phyloP scores from a whole-genome alignment of 1,140 invertebrate species.

The Hylaeus anthracinus region DNA sequence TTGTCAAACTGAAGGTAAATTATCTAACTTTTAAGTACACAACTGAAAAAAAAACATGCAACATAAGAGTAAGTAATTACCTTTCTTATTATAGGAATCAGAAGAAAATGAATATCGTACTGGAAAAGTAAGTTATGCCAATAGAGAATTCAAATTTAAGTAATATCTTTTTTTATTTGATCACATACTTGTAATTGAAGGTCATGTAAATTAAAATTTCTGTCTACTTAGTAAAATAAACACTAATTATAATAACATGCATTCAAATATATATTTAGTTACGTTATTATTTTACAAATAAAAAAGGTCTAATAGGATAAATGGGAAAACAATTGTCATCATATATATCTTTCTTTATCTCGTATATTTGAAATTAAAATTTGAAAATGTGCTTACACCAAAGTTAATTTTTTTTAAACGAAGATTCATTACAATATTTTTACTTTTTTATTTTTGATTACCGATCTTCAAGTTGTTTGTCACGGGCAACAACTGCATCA shows the following conservation, averaged over 20 bases:
- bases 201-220: not conserved
- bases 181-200: not conserved
- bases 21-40: not conserved
- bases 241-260: constrained; percentile 10
- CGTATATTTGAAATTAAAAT: too few species aligned
- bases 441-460: constrained; percentile 73
- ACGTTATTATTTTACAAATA: too few species aligned
- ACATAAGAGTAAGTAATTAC: not conserved
- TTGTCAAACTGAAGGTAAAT: not conserved
- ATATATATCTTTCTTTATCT: too few species aligned
- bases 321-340: too few species aligned
- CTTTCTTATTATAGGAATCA: constrained; percentile 72
- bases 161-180: constrained; percentile 63
- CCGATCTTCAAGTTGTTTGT: constrained; percentile 95
- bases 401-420: too few species aligned
- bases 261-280: constrained; percentile 9
- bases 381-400: too few species aligned
- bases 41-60: constrained; percentile 8
- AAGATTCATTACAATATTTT: too few species aligned
- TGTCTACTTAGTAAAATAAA: constrained; percentile 24
- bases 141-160: constrained; percentile 84
- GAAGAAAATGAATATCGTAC: constrained; percentile 83
- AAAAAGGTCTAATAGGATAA: too few species aligned
- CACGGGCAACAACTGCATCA: constrained; percentile 94
- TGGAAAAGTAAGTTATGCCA: constrained; percentile 87